Percentiles rank a stretch among this genome's conserved stretches.
Evolutionary conservation across 2,888 invertebrate genomes (phyloP).

Genomic region (Furcula furcula): DNA sequence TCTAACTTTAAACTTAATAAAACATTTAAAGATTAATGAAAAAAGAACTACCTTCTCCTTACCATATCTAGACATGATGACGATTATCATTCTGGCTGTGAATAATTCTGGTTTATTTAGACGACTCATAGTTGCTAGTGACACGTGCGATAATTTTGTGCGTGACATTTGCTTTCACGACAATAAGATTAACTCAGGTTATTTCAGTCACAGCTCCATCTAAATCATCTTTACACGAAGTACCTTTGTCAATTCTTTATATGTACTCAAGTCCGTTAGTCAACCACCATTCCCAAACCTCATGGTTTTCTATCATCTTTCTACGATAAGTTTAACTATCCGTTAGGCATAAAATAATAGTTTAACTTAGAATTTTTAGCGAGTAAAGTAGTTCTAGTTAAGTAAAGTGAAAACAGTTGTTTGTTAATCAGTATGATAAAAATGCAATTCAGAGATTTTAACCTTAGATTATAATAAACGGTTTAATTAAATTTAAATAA

Average conservation of each 20-base stretch:
- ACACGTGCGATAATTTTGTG: constrained; percentile 21
- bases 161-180: constrained; percentile 47
- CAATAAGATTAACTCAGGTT: constrained; percentile 51
- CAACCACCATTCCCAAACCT: constrained; percentile 25
- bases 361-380: constrained; percentile 59
- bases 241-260: constrained; percentile 56
- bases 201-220: constrained; percentile 27
- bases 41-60: constrained; percentile 56
- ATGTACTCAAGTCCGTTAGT: constrained; percentile 39
- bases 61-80: constrained; percentile 74
- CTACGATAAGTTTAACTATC: constrained; percentile 44
- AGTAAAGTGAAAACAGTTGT: constrained; percentile 69
- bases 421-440: constrained; percentile 78
- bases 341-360: constrained; percentile 61
- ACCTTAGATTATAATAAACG: constrained; percentile 66
- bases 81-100: constrained; percentile 81
- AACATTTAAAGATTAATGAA: constrained; percentile 46
- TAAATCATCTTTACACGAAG: constrained; percentile 19
- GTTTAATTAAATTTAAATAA: constrained; percentile 54
- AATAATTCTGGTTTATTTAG: constrained; percentile 69
- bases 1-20: constrained; percentile 54
- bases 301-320: constrained; percentile 28
- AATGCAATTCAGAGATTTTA: constrained; percentile 79
- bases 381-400: constrained; percentile 66
- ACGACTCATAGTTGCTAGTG: constrained; percentile 43